These are phyloP conservation scores for Drosophila borborema DNA, from an alignment of 2,888 invertebrate species.

Conservation along the genomic window DNA sequence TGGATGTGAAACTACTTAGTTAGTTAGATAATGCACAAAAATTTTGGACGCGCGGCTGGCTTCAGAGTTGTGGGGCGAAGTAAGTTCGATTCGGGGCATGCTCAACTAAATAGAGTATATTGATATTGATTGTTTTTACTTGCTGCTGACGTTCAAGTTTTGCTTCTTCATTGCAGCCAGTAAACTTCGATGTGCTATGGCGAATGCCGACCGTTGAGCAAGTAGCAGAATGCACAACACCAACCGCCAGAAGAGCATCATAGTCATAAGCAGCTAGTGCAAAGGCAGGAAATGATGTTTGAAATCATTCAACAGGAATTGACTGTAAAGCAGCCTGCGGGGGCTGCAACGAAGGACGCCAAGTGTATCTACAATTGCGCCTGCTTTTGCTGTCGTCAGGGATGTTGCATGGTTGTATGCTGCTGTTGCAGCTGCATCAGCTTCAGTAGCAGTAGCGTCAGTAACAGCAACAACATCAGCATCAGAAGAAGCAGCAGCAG, in stretches of 20 bases:
- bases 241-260: background rate
- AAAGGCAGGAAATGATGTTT: conserved; percentile 43
- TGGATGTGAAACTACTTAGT: background rate
- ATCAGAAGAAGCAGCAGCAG: background rate
- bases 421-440: conserved; percentile 56
- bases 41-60: background rate
- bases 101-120: background rate
- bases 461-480: background rate
- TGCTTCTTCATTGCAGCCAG: background rate
- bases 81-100: too few species aligned
- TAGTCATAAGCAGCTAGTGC: conserved; percentile 6
- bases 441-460: conserved; percentile 3
- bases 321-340: background rate
- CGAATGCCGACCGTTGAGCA: background rate
- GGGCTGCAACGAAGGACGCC: conserved; percentile 7
- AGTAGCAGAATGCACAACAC: background rate
- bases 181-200: too few species aligned
- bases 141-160: background rate
- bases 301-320: conserved; percentile 36
- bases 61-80: too few species aligned
- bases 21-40: background rate
- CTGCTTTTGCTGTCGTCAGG: conserved; percentile 68
- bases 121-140: background rate
- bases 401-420: conserved; percentile 62
- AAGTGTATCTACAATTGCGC: conserved; percentile 66